These are phyloP conservation scores for Nothocercus nigrocapillus DNA, from an alignment of 2,113 vertebrate species.

Conservation along the genomic window DNA sequence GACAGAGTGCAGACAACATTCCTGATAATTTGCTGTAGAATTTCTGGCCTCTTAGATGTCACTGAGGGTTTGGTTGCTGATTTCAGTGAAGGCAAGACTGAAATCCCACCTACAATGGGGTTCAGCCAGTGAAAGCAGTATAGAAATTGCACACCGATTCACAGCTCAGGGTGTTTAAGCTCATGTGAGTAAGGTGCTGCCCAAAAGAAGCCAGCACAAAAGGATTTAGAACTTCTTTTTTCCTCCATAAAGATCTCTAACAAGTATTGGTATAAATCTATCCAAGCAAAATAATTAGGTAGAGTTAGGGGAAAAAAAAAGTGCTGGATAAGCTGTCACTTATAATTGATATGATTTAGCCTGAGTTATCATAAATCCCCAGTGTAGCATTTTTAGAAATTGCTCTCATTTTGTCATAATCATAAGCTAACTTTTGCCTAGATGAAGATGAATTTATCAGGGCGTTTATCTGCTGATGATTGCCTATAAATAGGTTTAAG, in stretches of 20 bases:
- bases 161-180: background rate
- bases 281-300: background rate
- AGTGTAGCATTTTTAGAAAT: background rate
- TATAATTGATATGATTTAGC: background rate
- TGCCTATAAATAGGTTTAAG: background rate
- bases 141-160: background rate
- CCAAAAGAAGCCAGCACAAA: background rate
- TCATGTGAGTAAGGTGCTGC: background rate
- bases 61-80: background rate
- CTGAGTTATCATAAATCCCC: background rate
- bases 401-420: background rate
- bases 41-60: background rate
- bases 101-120: background rate
- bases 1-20: background rate
- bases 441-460: background rate
- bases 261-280: background rate
- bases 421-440: background rate
- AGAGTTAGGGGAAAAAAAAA: background rate
- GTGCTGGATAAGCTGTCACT: background rate
- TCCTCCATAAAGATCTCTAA: background rate
- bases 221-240: background rate
- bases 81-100: background rate
- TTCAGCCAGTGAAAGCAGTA: background rate
- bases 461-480: background rate
- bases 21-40: background rate